Conservation (phyloP, 2,797 vertebrate species). For the Brachyalestes nurse region DNA sequence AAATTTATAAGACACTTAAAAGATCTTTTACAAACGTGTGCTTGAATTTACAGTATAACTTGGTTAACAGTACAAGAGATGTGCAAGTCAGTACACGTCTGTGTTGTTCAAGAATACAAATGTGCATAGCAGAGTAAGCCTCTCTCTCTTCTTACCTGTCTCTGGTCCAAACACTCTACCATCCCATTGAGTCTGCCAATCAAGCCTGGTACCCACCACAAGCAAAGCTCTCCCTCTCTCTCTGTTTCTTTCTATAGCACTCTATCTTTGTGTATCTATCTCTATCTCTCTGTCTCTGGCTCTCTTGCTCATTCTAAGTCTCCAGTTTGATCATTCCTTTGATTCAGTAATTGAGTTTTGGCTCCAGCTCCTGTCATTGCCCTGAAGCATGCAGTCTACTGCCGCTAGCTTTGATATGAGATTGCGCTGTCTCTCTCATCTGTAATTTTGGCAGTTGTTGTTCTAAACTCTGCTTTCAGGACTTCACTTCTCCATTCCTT, state of each 20-base stretch:
- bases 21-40: no score
- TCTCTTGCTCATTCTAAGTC: conserved; percentile 3
- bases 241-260: background rate
- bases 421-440: conserved; percentile 14
- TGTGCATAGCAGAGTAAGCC: conserved; percentile 47
- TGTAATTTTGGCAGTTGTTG: conserved; percentile 25
- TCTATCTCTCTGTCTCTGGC: conserved; percentile 1
- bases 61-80: no score
- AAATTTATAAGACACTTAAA: no score
- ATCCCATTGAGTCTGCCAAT: conserved; percentile 3
- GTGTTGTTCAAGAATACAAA: no score
- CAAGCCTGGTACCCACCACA: background rate
- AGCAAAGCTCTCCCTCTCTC: background rate
- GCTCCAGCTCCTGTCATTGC: conserved; percentile 27
- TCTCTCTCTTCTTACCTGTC: conserved; percentile 19
- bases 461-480: conserved; percentile 23
- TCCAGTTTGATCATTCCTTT: conserved; percentile 25
- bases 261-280: no score
- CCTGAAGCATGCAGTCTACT: conserved; percentile 42
- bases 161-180: background rate
- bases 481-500: background rate
- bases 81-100: no score
- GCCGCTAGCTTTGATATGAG: conserved; percentile 39
- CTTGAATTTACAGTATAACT: no score
- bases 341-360: conserved; percentile 38